Percentiles rank a stretch among this genome's conserved stretches.
Conservation (phyloP, 2,797 vertebrate species). For the Clarias fuscus region DNA sequence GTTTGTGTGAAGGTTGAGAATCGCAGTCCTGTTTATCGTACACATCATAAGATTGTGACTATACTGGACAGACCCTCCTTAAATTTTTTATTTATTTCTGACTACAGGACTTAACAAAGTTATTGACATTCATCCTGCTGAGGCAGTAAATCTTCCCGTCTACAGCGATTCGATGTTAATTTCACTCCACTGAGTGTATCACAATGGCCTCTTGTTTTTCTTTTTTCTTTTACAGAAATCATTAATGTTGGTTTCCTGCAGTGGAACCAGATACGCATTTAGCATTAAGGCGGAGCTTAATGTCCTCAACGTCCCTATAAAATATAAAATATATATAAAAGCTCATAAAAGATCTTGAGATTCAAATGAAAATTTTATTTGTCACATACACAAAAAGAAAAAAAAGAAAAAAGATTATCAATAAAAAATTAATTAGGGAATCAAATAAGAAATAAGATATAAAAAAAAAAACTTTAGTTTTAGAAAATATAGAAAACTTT, state of each 20-base stretch:
- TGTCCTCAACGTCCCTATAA: background rate
- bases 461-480: no score
- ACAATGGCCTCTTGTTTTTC: background rate
- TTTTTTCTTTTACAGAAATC: background rate
- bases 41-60: no score
- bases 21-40: no score
- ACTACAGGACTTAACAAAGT: background rate
- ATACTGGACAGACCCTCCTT: background rate
- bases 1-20: background rate
- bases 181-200: background rate
- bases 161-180: background rate
- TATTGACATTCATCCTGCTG: background rate
- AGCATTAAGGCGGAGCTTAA: background rate
- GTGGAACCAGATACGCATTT: background rate
- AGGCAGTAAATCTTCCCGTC: background rate
- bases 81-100: background rate
- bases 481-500: no score
- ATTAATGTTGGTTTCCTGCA: background rate
- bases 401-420: no score
- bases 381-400: no score
- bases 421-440: no score
- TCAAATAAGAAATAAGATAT: no score
- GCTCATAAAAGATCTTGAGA: no score
- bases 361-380: no score
- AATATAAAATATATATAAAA: background rate